Evolutionary conservation across 1,140 invertebrate genomes (phyloP).

Genomic region (Globodera rostochiensis): DNA sequence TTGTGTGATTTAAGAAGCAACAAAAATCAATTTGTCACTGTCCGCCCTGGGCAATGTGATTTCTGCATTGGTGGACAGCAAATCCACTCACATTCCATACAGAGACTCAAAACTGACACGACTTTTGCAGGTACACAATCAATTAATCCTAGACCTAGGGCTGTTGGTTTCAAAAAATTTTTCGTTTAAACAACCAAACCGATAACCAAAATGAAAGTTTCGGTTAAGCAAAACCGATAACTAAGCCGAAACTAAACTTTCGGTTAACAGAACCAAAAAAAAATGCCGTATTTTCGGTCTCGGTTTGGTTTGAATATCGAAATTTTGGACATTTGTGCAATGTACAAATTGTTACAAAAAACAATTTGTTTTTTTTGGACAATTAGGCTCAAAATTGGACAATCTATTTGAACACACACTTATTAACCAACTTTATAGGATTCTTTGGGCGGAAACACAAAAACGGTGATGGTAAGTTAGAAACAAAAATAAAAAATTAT

Average conservation of each 20-base stretch:
- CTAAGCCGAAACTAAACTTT: conserved; percentile 4
- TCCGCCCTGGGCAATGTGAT: conserved; percentile 94
- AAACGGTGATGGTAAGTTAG: conserved; percentile 79
- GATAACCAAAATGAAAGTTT: no score
- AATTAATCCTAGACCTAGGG: neutral
- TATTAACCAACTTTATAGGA: conserved; percentile 68
- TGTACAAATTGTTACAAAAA: no score
- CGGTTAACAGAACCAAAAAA: neutral
- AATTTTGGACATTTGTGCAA: no score
- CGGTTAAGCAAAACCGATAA: neutral
- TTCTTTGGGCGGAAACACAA: conserved; percentile 90
- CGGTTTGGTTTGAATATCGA: no score
- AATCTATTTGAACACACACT: no score
- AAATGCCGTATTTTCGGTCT: no score
- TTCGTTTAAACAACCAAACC: neutral
- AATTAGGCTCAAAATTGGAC: no score
- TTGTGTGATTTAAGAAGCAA: conserved; percentile 77
- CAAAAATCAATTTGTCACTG: conserved; percentile 90
- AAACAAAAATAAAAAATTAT: neutral
- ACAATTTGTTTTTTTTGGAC: no score
- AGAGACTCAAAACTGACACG: conserved; percentile 90
- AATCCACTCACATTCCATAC: conserved; percentile 84
- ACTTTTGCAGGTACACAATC: conserved; percentile 75
- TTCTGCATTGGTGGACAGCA: conserved; percentile 82
- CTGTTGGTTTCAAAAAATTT: neutral